Evolutionary conservation across 1,140 invertebrate species (phyloP).

Genomic region (Heliconius himera): DNA sequence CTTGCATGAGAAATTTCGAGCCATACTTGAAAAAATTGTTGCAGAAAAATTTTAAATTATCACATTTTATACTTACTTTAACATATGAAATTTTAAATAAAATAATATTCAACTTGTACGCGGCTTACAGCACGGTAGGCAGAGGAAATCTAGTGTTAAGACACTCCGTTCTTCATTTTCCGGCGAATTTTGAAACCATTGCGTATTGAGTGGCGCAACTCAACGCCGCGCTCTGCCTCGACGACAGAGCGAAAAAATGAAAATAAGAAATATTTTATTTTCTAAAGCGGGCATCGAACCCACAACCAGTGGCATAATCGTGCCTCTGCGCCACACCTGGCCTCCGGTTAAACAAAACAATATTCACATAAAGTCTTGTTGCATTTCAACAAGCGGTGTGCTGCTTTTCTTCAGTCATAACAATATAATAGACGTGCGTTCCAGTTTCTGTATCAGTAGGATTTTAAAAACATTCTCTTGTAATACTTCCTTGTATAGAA

Average conservation of each 20-base stretch:
- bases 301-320: no score
- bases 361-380: neutral
- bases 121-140: no score
- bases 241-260: no score
- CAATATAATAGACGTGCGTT: constrained; percentile 3
- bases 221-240: no score
- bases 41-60: neutral
- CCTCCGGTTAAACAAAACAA: neutral
- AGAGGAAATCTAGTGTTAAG: no score
- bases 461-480: constrained; percentile 8
- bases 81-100: neutral
- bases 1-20: constrained; percentile 18
- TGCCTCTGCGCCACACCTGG: no score
- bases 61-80: neutral
- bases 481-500: neutral
- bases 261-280: no score
- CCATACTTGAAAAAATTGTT: neutral
- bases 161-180: no score
- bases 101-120: neutral
- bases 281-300: no score
- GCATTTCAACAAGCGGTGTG: constrained; percentile 2
- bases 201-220: no score
- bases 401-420: neutral
- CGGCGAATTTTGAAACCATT: no score
- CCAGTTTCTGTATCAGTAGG: constrained; percentile 7